Evolutionary conservation across 1,140 invertebrate species (phyloP).

Genomic region (Tachypleus tridentatus): DNA sequence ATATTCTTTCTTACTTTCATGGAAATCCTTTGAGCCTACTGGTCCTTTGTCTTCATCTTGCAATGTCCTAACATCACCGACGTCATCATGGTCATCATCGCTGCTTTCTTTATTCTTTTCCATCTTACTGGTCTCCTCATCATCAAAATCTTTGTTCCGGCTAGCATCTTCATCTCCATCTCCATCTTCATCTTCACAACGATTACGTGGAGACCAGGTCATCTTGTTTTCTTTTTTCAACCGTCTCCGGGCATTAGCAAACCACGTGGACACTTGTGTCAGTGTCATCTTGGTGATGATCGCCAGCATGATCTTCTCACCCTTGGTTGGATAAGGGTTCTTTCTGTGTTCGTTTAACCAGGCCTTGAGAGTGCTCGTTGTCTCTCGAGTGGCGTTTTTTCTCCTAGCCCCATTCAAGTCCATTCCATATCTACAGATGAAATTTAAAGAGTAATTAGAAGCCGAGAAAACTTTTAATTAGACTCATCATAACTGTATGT

Average conservation of each 20-base stretch:
- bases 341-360: conserved; percentile 85
- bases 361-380: conserved; percentile 86
- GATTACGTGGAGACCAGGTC: conserved; percentile 43
- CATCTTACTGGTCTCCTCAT: conserved; percentile 4
- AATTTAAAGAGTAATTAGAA: too few species aligned
- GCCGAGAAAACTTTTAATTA: too few species aligned
- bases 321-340: conserved; percentile 54
- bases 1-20: too few species aligned
- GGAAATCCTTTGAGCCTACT: too few species aligned
- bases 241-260: conserved; percentile 42
- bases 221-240: conserved; percentile 50
- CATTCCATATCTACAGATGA: conserved; percentile 63
- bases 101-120: conserved; percentile 1
- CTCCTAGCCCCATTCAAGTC: conserved; percentile 73
- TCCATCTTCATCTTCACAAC: conserved; percentile 36
- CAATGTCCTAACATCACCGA: too few species aligned
- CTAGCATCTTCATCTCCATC: conserved; percentile 19
- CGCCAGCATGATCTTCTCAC: conserved; percentile 47
- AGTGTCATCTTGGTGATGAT: conserved; percentile 48
- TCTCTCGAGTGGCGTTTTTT: conserved; percentile 95
- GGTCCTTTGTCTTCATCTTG: too few species aligned
- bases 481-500: too few species aligned
- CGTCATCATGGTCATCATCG: too few species aligned
- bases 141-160: conserved; percentile 11
- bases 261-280: conserved; percentile 48